These are phyloP conservation scores for Drosophila pallidifrons DNA, from an alignment of 1,140 invertebrate genomes.

Conservation along the genomic window DNA sequence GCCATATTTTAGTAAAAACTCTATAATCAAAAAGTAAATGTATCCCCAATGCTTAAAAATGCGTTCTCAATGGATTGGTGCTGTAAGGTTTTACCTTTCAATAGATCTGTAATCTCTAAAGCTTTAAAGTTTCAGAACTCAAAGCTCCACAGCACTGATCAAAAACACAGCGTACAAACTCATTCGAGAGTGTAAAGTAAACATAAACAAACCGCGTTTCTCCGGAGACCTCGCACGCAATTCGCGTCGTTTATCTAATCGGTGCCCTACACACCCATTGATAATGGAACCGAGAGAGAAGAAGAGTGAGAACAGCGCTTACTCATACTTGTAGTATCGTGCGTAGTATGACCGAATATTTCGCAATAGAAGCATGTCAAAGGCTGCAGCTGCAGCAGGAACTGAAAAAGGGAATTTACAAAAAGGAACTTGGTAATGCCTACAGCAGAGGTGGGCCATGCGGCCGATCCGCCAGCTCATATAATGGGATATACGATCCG, in stretches of 20 bases:
- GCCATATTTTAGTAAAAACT: too few species aligned
- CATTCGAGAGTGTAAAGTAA: constrained; percentile 27
- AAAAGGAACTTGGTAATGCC: constrained; percentile 22
- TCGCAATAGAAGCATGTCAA: constrained; percentile 54
- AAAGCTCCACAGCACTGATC: not conserved
- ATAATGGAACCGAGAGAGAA: constrained; percentile 14
- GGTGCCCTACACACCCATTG: constrained; percentile 42
- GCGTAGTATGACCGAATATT: constrained; percentile 59
- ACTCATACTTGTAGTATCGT: constrained; percentile 77
- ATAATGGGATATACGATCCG: constrained; percentile 86
- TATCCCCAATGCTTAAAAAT: too few species aligned
- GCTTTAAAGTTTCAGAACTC: not conserved
- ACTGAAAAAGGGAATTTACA: not conserved
- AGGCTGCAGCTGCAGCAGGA: not conserved
- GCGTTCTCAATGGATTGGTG: too few species aligned
- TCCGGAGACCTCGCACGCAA: constrained; percentile 17
- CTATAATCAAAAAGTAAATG: too few species aligned
- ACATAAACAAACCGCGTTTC: constrained; percentile 62
- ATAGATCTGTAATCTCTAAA: not conserved
- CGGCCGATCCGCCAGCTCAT: constrained; percentile 82
- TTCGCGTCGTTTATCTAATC: constrained; percentile 62
- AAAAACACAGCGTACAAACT: not conserved
- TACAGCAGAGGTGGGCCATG: constrained; percentile 49
- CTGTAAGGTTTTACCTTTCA: not conserved
- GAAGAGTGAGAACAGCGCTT: constrained; percentile 19